Percentiles rank a stretch among this genome's conserved stretches.
These are phyloP conservation scores for Myoxocephalus aenaeus DNA, from an alignment of 2,797 vertebrate species.

Conservation along the genomic window DNA sequence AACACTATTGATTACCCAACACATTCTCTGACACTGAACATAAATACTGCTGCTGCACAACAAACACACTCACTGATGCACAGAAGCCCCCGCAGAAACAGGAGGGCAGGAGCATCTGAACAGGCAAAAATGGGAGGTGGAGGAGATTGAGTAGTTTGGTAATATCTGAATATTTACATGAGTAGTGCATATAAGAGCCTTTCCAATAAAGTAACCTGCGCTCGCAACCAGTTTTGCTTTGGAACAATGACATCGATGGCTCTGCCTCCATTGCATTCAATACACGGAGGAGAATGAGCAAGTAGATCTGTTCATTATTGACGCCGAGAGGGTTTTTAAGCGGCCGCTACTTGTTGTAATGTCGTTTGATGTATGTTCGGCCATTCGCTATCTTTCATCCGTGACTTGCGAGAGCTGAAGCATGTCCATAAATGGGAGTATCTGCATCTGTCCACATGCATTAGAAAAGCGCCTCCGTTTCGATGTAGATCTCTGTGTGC, in stretches of 20 bases:
- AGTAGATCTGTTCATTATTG: slow-evolving; percentile 68
- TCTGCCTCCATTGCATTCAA: slow-evolving; percentile 25
- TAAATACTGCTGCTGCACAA: slow-evolving; percentile 59
- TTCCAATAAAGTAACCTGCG: slow-evolving; percentile 54
- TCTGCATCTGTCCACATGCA: slow-evolving; percentile 45
- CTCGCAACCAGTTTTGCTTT: slow-evolving; percentile 44
- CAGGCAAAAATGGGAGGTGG: slow-evolving; percentile 23
- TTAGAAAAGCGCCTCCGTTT: slow-evolving; percentile 15
- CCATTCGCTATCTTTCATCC: slow-evolving; percentile 51
- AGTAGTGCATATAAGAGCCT: slow-evolving; percentile 50
- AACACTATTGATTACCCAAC: slow-evolving; percentile 75
- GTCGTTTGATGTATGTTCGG: slow-evolving; percentile 61
- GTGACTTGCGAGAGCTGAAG: slow-evolving; percentile 45
- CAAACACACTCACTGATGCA: slow-evolving; percentile 39
- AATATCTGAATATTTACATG: slow-evolving; percentile 51
- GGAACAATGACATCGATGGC: slow-evolving; percentile 50
- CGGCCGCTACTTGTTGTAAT: slow-evolving; percentile 44
- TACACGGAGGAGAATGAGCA: slow-evolving; percentile 29
- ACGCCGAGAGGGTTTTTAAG: slow-evolving; percentile 56
- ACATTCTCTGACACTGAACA: slow-evolving; percentile 45
- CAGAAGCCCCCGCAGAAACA: slow-evolving; percentile 27
- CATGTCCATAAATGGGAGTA: slow-evolving; percentile 37
- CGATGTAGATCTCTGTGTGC: slow-evolving; percentile 3
- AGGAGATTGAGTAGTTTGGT: slow-evolving; percentile 41
- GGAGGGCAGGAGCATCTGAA: slow-evolving; percentile 23